Evolutionary conservation across 2,113 vertebrate genomes (phyloP), one percentile per base, ranked within the genome.

Genomic region (Malurus melanocephalus): DNA sequence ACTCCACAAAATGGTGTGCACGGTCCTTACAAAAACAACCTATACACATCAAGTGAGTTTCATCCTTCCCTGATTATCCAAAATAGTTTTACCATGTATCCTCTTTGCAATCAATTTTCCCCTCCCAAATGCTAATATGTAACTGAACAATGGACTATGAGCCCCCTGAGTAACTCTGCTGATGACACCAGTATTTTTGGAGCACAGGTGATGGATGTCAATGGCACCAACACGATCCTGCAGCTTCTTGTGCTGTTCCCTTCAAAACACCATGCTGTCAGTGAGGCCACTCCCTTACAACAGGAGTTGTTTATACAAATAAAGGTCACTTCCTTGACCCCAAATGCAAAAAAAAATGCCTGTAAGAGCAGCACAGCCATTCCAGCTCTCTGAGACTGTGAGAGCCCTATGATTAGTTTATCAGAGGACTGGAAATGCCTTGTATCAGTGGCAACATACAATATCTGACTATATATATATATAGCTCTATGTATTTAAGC

Each of bases 51-150:
- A 33, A 46, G 10, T 55, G 13, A 65, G n/a, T 48, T 79, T 66
- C 43, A 73, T 42, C 64, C 12, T 61, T 55, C 13, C 15, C 26
- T 56, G 8, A 19, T 33, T 16, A 78, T 16, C 26, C 35, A 64
- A 42, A 66, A 78, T 45, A 0, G 0, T 32, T 90, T 51, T 32
- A 40, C 27, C 5, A 6, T 60, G 11, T 60, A 10, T 71, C 52
- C 9, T 49, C 32, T 67, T 22, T 68, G 20, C 38, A 56, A 12
- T 18, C 18, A 60, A 5, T 30, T 71, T 79, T 56, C 33, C 38
- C 40, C 43, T 86, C 20, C 38, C 30, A 85, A 4, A 27, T 23
- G 23, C 30, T 66, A 59, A 69, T 9, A 24, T 6, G 19, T 11
- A 12, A 19, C 32, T 30, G 43, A 85, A 51, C 9, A 79, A 56